These are phyloP conservation scores for Crotophaga sulcirostris DNA, from an alignment of 2,113 vertebrate genomes.

Conservation along the genomic window DNA sequence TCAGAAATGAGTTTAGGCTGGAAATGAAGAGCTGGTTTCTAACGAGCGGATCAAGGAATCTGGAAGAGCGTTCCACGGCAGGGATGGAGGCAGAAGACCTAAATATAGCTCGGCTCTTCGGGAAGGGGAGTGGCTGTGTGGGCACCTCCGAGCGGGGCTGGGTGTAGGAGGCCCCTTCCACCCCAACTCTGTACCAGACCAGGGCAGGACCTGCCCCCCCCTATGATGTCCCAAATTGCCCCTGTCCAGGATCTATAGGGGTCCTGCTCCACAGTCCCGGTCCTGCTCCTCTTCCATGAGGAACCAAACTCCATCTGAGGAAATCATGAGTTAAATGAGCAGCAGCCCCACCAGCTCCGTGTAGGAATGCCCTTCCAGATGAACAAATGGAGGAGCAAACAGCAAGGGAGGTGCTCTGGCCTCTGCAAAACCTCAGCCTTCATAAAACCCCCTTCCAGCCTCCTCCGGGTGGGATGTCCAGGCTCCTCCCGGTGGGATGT, in stretches of 20 bases:
- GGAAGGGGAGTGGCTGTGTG: background rate
- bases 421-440: background rate
- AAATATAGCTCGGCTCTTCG: constrained; percentile 15
- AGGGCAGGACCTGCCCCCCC: background rate
- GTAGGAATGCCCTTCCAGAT: background rate
- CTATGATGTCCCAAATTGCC: background rate
- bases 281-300: background rate
- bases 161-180: background rate
- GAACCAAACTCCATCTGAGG: background rate
- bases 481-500: no score
- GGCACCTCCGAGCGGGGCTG: background rate
- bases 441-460: no score
- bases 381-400: background rate
- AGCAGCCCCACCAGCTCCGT: background rate
- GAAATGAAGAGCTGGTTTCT: constrained; percentile 27
- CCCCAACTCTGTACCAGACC: background rate
- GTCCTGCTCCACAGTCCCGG: background rate
- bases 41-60: constrained; percentile 35
- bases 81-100: background rate
- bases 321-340: background rate
- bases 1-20: constrained; percentile 62
- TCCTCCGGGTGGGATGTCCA: no score
- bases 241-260: background rate
- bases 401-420: background rate
- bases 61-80: background rate